Evolutionary conservation across 2,888 invertebrate species (phyloP).

Genomic region (Trichacis sp.): DNA sequence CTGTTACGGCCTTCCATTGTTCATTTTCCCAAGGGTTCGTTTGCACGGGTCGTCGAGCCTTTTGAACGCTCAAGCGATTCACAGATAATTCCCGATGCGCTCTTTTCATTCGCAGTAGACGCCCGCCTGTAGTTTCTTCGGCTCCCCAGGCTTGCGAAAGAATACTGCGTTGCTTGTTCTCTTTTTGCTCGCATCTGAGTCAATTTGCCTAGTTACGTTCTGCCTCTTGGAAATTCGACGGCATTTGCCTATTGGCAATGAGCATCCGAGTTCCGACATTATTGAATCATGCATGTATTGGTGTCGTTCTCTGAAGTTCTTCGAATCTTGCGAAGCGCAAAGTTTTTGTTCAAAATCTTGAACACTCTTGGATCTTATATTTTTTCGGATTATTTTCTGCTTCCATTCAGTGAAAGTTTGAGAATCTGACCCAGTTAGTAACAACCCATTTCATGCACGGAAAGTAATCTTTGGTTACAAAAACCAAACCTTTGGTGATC

Average conservation of each 20-base stretch:
- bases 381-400: too few relatives aligned
- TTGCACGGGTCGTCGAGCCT: conserved; percentile 56
- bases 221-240: conserved; percentile 12
- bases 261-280: not conserved
- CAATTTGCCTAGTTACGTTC: not conserved
- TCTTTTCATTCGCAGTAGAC: conserved; percentile 52
- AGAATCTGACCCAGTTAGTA: too few relatives aligned
- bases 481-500: too few relatives aligned
- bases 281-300: not conserved
- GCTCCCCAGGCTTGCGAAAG: conserved; percentile 28
- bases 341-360: too few relatives aligned
- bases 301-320: too few relatives aligned
- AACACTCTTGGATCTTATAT: too few relatives aligned
- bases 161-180: conserved; percentile 24
- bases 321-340: too few relatives aligned
- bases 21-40: conserved; percentile 58
- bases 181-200: conserved; percentile 30
- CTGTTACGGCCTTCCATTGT: conserved; percentile 55
- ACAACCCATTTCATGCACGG: too few relatives aligned
- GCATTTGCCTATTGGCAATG: conserved; percentile 25
- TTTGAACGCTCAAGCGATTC: conserved; percentile 63
- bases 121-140: conserved; percentile 33
- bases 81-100: conserved; percentile 61
- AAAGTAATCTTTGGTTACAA: too few relatives aligned
- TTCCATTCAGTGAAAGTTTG: too few relatives aligned